Evolutionary conservation across 2,888 invertebrate genomes (phyloP), one percentile per base, ranked within the genome.

Genomic region (Xestia rhomboidea): DNA sequence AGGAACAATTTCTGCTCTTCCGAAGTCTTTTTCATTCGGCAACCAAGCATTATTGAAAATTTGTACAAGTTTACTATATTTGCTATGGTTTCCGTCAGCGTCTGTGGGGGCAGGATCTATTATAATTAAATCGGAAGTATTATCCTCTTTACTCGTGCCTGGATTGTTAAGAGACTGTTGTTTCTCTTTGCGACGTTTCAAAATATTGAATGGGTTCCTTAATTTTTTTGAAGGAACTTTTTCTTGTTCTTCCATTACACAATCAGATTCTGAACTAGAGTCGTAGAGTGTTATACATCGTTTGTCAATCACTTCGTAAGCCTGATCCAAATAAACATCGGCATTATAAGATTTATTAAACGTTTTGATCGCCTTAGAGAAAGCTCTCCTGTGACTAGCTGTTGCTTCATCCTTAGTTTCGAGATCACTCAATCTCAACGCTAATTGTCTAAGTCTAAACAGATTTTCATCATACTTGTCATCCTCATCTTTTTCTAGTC

Each of bases 261-360:
- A 92, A 73, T 96, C 96, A 0, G 94, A 93, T 82, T 95, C 95
- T 21, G 95, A 95, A 80, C 95, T 94, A 18, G 93, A 92, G 76
- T 94, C 95, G 1, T 41, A 41, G 41, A 96, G 85, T 27, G 90
- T 91, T 27, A 96, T 93, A 54, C 90, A 89, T 46, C 89, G 92
- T 67, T 89, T 92, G 82, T 96, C 93, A 27, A 93, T 81, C 2
- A 96, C 70, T 85, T 95, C 93, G 73, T 90, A 93, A 76, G 83
- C 82, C 4, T 84, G 82, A 74, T 91, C 92, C n/a, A 95, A 68
- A 78, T 93, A 93, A 67, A 96, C 88, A 79, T 96, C 95, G 2
- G 95, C 93, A 73, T 94, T 91, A 77, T 94, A 95, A 4, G 92
- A 91, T 79, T 93, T 92, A 77, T 96, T 96, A 68, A 95, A 96